Conservation (phyloP, 64 coral and sea anemone species). For the Actinia equina region DNA sequence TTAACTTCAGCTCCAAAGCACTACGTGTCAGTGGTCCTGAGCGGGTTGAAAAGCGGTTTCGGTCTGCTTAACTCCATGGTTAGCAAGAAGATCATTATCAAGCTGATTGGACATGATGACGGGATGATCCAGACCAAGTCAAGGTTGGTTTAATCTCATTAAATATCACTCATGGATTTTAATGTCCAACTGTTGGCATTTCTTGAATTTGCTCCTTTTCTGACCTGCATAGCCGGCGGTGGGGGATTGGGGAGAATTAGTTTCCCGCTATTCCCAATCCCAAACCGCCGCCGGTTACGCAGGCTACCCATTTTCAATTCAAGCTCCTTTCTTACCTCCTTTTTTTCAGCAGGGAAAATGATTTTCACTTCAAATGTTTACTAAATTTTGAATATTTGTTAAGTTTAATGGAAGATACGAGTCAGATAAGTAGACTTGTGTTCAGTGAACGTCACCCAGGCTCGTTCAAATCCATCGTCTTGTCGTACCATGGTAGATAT, state of each 20-base stretch:
- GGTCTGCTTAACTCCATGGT: neutral
- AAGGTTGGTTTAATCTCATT: neutral
- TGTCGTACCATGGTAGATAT: neutral
- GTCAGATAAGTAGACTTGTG: neutral
- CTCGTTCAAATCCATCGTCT: neutral
- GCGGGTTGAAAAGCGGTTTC: neutral
- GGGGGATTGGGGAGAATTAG: too few species aligned
- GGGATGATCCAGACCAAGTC: neutral
- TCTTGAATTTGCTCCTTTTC: neutral
- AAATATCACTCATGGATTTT: neutral
- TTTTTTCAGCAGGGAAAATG: too few species aligned
- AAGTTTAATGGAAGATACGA: neutral
- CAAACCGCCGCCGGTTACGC: too few species aligned
- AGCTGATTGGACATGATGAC: neutral
- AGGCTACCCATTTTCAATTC: too few species aligned
- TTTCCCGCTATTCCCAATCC: too few species aligned
- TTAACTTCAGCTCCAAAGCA: constrained; percentile 1
- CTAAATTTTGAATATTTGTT: neutral
- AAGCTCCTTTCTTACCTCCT: too few species aligned
- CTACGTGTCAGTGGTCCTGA: neutral
- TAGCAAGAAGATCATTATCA: neutral
- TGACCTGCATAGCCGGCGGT: neutral
- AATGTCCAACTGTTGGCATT: neutral
- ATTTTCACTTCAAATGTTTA: too few species aligned
- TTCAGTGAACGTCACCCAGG: neutral